Evolutionary conservation across 2,797 vertebrate species (phyloP), one percentile per base, ranked within the genome.

Genomic region (Podargus strigoides): DNA sequence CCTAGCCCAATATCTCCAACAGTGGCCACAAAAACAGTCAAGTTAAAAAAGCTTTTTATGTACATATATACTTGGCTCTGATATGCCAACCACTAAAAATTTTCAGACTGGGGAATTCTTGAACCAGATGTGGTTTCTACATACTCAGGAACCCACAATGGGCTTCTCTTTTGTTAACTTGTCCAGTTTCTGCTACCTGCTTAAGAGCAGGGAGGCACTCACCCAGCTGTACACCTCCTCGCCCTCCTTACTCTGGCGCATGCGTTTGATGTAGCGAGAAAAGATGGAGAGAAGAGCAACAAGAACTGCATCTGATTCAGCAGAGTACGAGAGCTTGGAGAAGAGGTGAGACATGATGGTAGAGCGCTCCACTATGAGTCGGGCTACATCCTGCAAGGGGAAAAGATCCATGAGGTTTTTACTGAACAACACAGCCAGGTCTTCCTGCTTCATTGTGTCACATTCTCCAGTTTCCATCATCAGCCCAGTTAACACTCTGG

Each of bases 201-300:
- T 19, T 23, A 24, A 22, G 49, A 9, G 21, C 28, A 70, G 27
- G 49, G 14, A 39, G 53, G 32, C 30, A 85, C 98, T 97, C 95
- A 99, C 99, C 99, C 99, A 99, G 98, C 99, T 99, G 97, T 99
- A 99, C 53, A 99, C 99, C 94, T 99, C 99, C 95, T 99, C 99
- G 2, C 99, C 99, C 52, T 99, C 99, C 94, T 99, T 99, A 91
- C 98, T 99, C 97, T 99, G 99, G 89, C 99, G 98, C 99, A 99
- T 99, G 81, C 99, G 98, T 91, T 94, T 98, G 89, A 99, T 99
- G 73, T 99, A 99, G 42, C 97, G 90, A 2, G 98, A 99, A 96
- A 99, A 99, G 95, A 99, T 98, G 88, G 97, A 98, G 60, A 99
- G 98, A 80, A 99, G 98, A 13, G 99, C 99, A 2, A 97, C 96